These are phyloP conservation scores for Achlya flavicornis DNA, from an alignment of 2,888 invertebrate genomes.

Conservation along the genomic window DNA sequence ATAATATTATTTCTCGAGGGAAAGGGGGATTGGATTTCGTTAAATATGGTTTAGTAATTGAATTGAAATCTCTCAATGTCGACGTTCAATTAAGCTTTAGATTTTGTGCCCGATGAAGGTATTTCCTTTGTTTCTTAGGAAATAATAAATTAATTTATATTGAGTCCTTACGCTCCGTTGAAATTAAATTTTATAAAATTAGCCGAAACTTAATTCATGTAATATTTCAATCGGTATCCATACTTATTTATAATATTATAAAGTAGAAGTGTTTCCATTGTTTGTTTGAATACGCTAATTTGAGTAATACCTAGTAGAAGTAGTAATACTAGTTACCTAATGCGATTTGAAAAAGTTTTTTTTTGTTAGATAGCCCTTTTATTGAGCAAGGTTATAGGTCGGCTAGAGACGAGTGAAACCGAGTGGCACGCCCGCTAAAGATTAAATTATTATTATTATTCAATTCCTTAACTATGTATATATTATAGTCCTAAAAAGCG, in stretches of 20 bases:
- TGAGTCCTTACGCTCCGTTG: constrained; percentile 41
- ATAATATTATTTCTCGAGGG: constrained; percentile 82
- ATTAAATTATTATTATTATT: too few relatives aligned
- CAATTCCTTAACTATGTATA: too few relatives aligned
- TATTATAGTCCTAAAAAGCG: background rate
- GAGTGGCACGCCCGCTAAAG: too few relatives aligned
- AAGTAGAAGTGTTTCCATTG: too few relatives aligned
- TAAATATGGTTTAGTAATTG: constrained; percentile 85
- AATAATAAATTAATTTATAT: constrained; percentile 68
- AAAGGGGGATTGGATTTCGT: constrained; percentile 84
- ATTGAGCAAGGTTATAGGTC: too few relatives aligned
- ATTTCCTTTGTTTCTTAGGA: constrained; percentile 75
- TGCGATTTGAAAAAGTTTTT: too few relatives aligned
- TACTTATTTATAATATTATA: background rate
- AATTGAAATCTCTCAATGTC: constrained; percentile 85
- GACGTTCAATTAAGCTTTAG: constrained; percentile 82
- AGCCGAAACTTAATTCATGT: background rate
- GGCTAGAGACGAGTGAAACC: too few relatives aligned
- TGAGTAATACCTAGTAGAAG: too few relatives aligned
- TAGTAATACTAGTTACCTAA: too few relatives aligned
- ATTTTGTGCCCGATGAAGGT: constrained; percentile 73
- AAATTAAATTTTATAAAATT: constrained; percentile 20
- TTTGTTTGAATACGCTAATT: too few relatives aligned
- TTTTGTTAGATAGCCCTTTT: too few relatives aligned
- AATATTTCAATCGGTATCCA: background rate